Percentiles rank a stretch among this genome's conserved stretches.
phyloP scores from a whole-genome alignment of 1,140 invertebrate genomes.

The Drosophila kikkawai region DNA sequence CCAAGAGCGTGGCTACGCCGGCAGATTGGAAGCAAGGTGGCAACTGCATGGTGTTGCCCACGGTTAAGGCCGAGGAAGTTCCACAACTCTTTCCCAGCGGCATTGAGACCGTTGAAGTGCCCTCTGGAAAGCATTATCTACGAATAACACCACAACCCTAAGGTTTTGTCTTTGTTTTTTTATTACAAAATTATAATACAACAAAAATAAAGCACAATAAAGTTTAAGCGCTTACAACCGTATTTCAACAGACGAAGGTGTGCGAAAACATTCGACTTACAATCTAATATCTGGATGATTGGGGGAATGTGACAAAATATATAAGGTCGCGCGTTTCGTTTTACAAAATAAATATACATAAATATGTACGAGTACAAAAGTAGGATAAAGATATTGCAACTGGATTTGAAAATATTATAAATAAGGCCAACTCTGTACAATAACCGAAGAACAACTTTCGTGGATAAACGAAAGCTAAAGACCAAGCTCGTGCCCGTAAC shows the following conservation, averaged over 20 bases:
- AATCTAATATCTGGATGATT: slow-evolving; percentile 53
- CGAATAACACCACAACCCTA: slow-evolving; percentile 87
- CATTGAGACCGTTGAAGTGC: slow-evolving; percentile 88
- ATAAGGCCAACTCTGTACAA: slow-evolving; percentile 73
- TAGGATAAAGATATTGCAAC: slow-evolving; percentile 70
- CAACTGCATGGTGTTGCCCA: slow-evolving; percentile 94
- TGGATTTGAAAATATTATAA: slow-evolving; percentile 43
- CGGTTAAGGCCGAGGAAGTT: slow-evolving; percentile 89
- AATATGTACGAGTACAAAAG: slow-evolving; percentile 30
- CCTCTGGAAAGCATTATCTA: slow-evolving; percentile 93
- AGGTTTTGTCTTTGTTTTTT: slow-evolving; percentile 37
- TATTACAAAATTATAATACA: slow-evolving; percentile 77
- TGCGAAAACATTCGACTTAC: slow-evolving; percentile 56
- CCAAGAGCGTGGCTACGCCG: slow-evolving; percentile 96
- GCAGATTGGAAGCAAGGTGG: slow-evolving; percentile 95
- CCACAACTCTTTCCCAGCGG: slow-evolving; percentile 89
- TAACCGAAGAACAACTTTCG: slow-evolving; percentile 53
- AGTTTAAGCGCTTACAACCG: slow-evolving; percentile 62
- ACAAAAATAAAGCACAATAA: slow-evolving; percentile 65
- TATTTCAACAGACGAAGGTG: slow-evolving; percentile 31
- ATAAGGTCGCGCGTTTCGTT: slow-evolving; percentile 36
- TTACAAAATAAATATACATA: slow-evolving; percentile 59
- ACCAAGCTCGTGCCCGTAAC: slow-evolving; percentile 55
- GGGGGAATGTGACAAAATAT: slow-evolving; percentile 52
- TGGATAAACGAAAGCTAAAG: slow-evolving; percentile 43